Conservation (phyloP, 2,888 invertebrate genomes). For the Dysmachus trigonus region DNA sequence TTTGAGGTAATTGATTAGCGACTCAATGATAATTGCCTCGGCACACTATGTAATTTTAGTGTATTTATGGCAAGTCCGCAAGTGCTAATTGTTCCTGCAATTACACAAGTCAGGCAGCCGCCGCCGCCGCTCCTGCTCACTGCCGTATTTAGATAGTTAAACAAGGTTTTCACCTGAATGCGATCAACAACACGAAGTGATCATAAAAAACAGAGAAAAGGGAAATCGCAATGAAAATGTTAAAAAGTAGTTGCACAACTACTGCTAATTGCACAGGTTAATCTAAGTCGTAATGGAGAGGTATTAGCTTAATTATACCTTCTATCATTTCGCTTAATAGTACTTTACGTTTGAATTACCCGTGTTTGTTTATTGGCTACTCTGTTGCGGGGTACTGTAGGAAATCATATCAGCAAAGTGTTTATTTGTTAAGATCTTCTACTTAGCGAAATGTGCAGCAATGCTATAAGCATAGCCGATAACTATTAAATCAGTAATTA, state of each 20-base stretch:
- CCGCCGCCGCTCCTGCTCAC: background rate
- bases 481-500: background rate
- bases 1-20: slow-evolving; percentile 25
- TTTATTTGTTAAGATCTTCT: no score
- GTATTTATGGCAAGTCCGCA: slow-evolving; percentile 9
- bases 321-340: background rate
- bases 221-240: background rate
- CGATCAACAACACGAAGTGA: background rate
- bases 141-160: background rate
- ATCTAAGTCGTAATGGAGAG: background rate
- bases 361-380: background rate
- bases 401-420: background rate
- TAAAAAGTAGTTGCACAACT: background rate
- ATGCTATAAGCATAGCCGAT: background rate
- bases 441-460: background rate
- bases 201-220: background rate
- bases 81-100: slow-evolving; percentile 24
- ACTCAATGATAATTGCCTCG: background rate
- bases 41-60: slow-evolving; percentile 28
- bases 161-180: background rate
- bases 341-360: background rate
- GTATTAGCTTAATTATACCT: background rate
- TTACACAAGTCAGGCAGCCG: background rate
- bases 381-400: background rate
- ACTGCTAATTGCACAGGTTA: background rate